Conservation (phyloP, 92 coral and sea anemone genomes). For the Epizoanthus illoricatus region DNA sequence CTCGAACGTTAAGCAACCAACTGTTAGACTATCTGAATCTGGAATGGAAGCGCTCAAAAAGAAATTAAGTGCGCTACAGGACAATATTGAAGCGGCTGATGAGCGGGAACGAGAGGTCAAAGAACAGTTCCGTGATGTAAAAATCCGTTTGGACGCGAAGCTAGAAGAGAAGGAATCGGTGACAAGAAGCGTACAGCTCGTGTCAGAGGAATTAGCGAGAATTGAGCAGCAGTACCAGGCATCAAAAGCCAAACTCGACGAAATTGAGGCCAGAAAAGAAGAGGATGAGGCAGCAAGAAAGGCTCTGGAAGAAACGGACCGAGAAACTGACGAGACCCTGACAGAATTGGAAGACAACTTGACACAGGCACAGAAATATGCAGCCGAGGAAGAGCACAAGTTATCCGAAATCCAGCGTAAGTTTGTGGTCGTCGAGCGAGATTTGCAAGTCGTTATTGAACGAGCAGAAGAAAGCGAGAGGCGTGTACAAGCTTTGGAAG, state of each 20-base stretch:
- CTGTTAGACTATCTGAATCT: background rate
- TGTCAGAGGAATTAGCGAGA: constrained; percentile 29
- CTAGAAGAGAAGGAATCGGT: constrained; percentile 44
- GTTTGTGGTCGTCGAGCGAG: constrained; percentile 43
- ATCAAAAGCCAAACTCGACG: constrained; percentile 19
- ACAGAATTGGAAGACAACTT: constrained; percentile 36
- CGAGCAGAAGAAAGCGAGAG: constrained; percentile 17
- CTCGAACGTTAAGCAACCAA: background rate
- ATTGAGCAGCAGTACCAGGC: constrained; percentile 28
- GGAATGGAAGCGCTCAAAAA: constrained; percentile 48
- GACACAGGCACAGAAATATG: constrained; percentile 14
- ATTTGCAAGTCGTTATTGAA: constrained; percentile 38
- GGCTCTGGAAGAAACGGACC: constrained; percentile 45
- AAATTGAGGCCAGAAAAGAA: constrained; percentile 25
- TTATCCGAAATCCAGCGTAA: constrained; percentile 38
- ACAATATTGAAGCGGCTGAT: constrained; percentile 41
- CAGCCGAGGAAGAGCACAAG: constrained; percentile 28
- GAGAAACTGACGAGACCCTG: constrained; percentile 42
- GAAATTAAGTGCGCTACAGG: constrained; percentile 27
- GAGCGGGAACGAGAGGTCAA: constrained; percentile 49
- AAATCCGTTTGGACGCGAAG: constrained; percentile 29
- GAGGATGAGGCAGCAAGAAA: constrained; percentile 38
- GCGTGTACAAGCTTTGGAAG: constrained; percentile 18
- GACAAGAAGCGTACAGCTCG: constrained; percentile 38
- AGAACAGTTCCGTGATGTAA: constrained; percentile 27